Conservation (phyloP, 2,113 vertebrate species). For the Sinosuthora webbiana region DNA sequence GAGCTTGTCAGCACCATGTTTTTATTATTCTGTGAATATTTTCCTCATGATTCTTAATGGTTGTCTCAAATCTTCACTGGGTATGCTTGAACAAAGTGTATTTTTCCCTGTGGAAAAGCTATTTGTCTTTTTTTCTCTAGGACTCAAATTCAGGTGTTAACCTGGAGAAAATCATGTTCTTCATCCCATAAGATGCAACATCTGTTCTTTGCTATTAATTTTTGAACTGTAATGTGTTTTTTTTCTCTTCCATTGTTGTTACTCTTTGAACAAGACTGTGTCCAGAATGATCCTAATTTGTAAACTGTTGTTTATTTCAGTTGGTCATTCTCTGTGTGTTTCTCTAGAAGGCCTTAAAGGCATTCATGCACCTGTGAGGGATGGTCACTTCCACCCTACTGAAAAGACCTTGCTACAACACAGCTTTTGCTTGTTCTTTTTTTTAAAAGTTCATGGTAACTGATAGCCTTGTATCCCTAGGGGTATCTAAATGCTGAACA, state of each 20-base stretch:
- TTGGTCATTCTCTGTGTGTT: not conserved
- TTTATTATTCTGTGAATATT: not conserved
- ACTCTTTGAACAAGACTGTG: not conserved
- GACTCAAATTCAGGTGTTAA: not conserved
- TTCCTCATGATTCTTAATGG: not conserved
- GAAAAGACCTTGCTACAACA: not conserved
- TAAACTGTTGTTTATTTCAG: not conserved
- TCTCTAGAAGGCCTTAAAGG: not conserved
- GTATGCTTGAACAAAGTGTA: not conserved
- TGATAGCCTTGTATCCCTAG: not conserved
- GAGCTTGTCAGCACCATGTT: not conserved
- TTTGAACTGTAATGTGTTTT: not conserved
- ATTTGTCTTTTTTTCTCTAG: not conserved
- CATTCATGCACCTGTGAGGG: not conserved
- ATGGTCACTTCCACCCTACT: not conserved
- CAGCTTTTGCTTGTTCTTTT: not conserved
- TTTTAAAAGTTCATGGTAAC: not conserved
- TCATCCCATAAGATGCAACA: not conserved
- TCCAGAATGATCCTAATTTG: not conserved
- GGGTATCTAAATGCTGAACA: not conserved
- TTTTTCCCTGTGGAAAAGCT: not conserved
- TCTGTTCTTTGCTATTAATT: not conserved
- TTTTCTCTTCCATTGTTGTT: not conserved
- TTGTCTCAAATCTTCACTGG: not conserved
- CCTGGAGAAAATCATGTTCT: not conserved